A percentile compares a stretch with the other conserved stretches of the same genome.
These are phyloP conservation scores for Macrotrachela quadricornifera DNA, from an alignment of 1,140 invertebrate genomes.

Conservation along the genomic window DNA sequence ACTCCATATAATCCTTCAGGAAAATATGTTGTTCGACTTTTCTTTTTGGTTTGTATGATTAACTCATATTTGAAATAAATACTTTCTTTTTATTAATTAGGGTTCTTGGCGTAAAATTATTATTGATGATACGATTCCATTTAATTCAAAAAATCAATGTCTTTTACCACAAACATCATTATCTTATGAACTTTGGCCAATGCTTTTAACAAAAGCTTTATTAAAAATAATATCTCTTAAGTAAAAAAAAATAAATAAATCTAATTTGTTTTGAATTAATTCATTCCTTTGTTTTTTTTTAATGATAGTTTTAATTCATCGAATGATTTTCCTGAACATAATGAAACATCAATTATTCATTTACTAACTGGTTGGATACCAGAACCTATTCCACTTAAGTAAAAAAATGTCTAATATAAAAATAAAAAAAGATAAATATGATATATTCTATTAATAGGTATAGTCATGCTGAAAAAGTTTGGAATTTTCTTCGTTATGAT, in stretches of 20 bases:
- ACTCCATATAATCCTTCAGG: slow-evolving; percentile 27
- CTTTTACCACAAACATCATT: slow-evolving; percentile 21
- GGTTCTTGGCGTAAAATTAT: slow-evolving; percentile 29
- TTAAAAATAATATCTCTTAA: slow-evolving; percentile 29
- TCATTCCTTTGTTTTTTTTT: background rate
- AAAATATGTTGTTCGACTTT: slow-evolving; percentile 28
- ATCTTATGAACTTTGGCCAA: slow-evolving; percentile 28
- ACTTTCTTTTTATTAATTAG: slow-evolving; percentile 10
- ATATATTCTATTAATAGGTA: too few species aligned
- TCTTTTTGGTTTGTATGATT: slow-evolving; percentile 25
- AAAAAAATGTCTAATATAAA: too few species aligned
- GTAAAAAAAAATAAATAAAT: slow-evolving; percentile 17
- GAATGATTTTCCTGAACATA: slow-evolving; percentile 19
- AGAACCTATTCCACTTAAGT: slow-evolving; percentile 26
- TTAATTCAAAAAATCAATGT: slow-evolving; percentile 24
- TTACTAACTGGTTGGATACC: slow-evolving; percentile 29
- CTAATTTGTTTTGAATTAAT: background rate
- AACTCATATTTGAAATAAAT: background rate
- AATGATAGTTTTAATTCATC: slow-evolving; percentile 5
- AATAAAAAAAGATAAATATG: too few species aligned
- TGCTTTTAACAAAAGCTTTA: slow-evolving; percentile 28
- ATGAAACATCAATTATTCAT: slow-evolving; percentile 25
- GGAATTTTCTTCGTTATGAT: too few species aligned
- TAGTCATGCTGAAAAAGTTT: too few species aligned
- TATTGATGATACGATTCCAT: slow-evolving; percentile 28